These are phyloP conservation scores for Bombus fervidus DNA, from an alignment of 1,140 invertebrate species.

Conservation along the genomic window DNA sequence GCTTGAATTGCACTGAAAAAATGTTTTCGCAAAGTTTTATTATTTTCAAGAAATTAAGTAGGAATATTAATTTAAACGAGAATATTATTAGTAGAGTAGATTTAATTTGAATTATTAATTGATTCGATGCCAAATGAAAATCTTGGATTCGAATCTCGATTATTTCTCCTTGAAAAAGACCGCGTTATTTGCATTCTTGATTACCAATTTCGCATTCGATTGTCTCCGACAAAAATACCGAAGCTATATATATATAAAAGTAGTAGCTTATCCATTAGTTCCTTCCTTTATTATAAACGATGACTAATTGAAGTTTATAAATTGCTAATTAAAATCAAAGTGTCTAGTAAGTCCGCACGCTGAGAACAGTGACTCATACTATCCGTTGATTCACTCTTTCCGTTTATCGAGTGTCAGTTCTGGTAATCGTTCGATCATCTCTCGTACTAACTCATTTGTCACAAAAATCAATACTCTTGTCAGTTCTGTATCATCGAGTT, in stretches of 20 bases:
- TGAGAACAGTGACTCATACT: background rate
- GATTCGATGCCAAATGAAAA: background rate
- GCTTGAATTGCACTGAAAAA: too few relatives aligned
- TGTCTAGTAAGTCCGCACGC: background rate
- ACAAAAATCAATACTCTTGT: too few relatives aligned
- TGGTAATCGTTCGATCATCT: background rate
- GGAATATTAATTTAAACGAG: background rate
- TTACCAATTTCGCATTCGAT: background rate
- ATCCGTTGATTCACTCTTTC: slow-evolving; percentile 17
- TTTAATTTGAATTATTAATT: background rate
- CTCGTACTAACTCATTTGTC: too few relatives aligned
- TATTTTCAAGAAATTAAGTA: background rate
- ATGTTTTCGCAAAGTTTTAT: too few relatives aligned
- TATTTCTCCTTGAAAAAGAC: background rate
- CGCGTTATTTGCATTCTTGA: background rate
- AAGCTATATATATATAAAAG: background rate
- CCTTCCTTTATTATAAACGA: background rate
- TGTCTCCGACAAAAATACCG: background rate
- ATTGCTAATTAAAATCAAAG: background rate
- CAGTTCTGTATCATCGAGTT: too few relatives aligned
- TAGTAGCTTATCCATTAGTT: background rate
- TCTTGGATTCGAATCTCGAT: background rate
- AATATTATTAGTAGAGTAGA: background rate
- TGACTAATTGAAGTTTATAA: background rate
- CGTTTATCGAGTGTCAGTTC: background rate